Conservation (phyloP, 1,140 invertebrate species). For the Drosophila bocki region DNA sequence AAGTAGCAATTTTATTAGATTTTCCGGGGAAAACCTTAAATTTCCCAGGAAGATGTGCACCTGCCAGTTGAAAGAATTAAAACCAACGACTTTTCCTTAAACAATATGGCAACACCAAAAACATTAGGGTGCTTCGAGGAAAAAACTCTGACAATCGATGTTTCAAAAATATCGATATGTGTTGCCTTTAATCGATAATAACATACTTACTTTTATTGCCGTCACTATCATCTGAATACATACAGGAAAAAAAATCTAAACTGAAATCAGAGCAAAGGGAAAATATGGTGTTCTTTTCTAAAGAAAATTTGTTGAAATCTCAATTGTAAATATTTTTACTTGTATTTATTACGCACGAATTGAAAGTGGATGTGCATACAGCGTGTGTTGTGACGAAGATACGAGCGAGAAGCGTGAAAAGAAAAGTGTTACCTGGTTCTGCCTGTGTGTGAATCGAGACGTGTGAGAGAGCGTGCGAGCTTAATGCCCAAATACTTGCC, state of each 20-base stretch:
- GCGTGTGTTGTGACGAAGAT: slow-evolving; percentile 73
- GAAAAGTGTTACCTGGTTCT: slow-evolving; percentile 71
- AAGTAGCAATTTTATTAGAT: too few species aligned
- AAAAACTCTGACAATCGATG: background rate
- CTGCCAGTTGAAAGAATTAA: background rate
- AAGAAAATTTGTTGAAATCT: slow-evolving; percentile 59
- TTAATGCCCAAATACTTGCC: slow-evolving; percentile 53
- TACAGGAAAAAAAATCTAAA: slow-evolving; percentile 42
- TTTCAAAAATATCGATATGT: too few species aligned
- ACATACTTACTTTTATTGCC: background rate
- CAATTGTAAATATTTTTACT: slow-evolving; percentile 82
- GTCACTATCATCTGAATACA: slow-evolving; percentile 25
- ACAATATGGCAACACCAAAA: background rate
- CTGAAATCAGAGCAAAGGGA: slow-evolving; percentile 28
- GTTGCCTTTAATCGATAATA: too few species aligned
- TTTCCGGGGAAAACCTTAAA: too few species aligned
- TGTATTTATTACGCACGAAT: slow-evolving; percentile 73
- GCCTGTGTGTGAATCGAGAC: slow-evolving; percentile 76
- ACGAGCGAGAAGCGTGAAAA: slow-evolving; percentile 70
- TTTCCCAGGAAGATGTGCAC: too few species aligned
- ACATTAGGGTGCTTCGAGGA: too few species aligned
- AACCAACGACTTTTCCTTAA: background rate
- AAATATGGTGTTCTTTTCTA: slow-evolving; percentile 57
- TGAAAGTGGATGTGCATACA: slow-evolving; percentile 73
- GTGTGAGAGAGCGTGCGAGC: slow-evolving; percentile 75